Evolutionary conservation across 2,888 invertebrate species (phyloP), one percentile per base, ranked within the genome.

Genomic region (Coelopa pilipes): DNA sequence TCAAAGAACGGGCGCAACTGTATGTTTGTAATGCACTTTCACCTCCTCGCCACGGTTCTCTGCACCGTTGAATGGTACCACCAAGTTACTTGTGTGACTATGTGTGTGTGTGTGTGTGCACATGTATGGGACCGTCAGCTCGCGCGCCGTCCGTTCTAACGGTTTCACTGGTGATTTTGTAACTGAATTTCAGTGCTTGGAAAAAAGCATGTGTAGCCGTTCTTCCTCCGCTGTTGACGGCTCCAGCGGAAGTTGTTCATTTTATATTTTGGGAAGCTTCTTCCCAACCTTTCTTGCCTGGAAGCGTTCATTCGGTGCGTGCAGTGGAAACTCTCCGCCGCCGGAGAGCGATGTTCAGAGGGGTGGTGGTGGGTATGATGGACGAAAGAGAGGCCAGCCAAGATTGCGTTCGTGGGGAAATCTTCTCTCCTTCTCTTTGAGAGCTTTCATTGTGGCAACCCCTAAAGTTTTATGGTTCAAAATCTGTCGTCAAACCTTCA

Each of bases 91-190:
- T 19, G n/a, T 7, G 53, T n/a, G 53, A 21, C 10, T 7, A 59
- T 19, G 59, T 19, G 69, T 57, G 46, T 55, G 69, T 69, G 65
- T 65, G 50, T 65, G 7, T 47, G 19, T 57, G 46, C 10, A 15
- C 46, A 10, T 68, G 69, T 66, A 3, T 49, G 46, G 46, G 17
- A n/a, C 21, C 50, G 68, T 69, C 47, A 78, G 72, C 78, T 75
- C 78, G 79, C 81, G 76, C 79, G 78, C 80, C 78, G 70, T 78
- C 77, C 81, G 83, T 83, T 80, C 81, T 81, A 79, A 78, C 81
- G 82, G 80, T 82, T 81, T 84, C 85, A 85, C 80, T 83, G 83
- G 85, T 80, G 82, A 83, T 82, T 83, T 83, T 79, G 80, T 82
- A 83, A 87, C 86, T 86, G 82, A 86, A 79, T 79, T 77, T 75